Evolutionary conservation across 2,113 vertebrate species (phyloP), one percentile per base, ranked within the genome.

Genomic region (Boleophthalmus pectinirostris): DNA sequence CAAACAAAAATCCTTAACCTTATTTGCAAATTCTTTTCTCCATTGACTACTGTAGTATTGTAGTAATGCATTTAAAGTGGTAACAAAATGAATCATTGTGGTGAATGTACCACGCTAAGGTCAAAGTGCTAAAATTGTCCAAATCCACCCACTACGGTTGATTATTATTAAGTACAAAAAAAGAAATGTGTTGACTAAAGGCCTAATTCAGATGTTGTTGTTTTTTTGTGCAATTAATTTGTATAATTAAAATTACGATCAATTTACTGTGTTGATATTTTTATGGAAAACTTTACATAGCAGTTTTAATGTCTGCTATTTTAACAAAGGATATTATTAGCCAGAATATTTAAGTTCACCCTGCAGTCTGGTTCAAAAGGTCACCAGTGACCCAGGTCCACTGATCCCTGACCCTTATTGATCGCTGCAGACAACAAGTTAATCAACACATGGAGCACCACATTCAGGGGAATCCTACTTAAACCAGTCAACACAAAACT

Each of bases 331-430:
- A 14, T 1, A 33, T 23, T 68, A 38, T 66, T 23, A 56, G 25
- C 21, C 5, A n/a, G 29, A 25, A 43, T 25, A 63, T 21, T 66
- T 13, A 47, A 46, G 43, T 47, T 23, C 38, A 64, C 9, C 61
- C 61, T 38, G 33, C 61, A 38, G 33, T 12, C 33, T n/a, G 18
- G 60, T 29, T 63, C 25, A 63, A 63, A 63, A 63, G 64, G 68
- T 60, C 75, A 72, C 10, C 45, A 18, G 3, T 71, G 70, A 71
- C 69, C 60, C 1, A 72, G 70, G 61, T 74, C 67, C 69, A 23
- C 21, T 66, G 70, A 63, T 53, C 70, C n/a, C 64, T 81, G 72
- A 79, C 72, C 70, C 46, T 14, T 65, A 72, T 21, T 69, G 63
- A 87, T 70, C 43, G 23, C 63, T 72, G 24, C 12, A 58, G 24